phyloP scores from a whole-genome alignment of 2,888 invertebrate genomes.

The Drosophila nr. perissopoda region DNA sequence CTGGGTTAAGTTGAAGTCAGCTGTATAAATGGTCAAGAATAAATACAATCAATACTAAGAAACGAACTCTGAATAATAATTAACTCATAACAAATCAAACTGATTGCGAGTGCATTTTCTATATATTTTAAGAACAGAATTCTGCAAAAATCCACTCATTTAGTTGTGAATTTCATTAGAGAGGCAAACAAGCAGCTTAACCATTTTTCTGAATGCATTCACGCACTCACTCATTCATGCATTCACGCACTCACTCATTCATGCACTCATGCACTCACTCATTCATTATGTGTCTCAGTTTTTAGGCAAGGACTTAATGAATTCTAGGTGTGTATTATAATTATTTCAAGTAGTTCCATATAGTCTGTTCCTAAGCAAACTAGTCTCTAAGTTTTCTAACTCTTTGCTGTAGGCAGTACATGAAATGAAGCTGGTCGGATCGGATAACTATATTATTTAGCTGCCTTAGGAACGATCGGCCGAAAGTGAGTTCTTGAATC shows the following conservation, averaged over 20 bases:
- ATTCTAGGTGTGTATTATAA: neutral
- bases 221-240: neutral
- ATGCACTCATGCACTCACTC: neutral
- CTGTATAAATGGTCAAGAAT: neutral
- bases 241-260: neutral
- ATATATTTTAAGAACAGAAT: neutral
- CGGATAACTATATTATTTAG: neutral
- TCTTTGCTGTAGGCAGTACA: neutral
- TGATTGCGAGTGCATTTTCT: neutral
- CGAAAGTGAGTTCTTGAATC: neutral
- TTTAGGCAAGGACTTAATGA: neutral
- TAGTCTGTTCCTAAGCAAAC: neutral
- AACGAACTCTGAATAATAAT: neutral
- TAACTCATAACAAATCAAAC: neutral
- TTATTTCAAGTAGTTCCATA: neutral
- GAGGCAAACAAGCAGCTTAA: neutral
- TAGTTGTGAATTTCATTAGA: neutral
- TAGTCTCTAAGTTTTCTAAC: too few relatives aligned
- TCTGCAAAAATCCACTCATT: neutral
- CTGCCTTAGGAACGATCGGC: neutral
- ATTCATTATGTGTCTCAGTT: neutral
- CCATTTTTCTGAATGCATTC: neutral
- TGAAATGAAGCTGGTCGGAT: neutral
- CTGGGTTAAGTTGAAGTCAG: neutral
- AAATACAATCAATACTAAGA: neutral